Evolutionary conservation across 2,797 vertebrate species (phyloP).

Genomic region (Glossophaga mutica): DNA sequence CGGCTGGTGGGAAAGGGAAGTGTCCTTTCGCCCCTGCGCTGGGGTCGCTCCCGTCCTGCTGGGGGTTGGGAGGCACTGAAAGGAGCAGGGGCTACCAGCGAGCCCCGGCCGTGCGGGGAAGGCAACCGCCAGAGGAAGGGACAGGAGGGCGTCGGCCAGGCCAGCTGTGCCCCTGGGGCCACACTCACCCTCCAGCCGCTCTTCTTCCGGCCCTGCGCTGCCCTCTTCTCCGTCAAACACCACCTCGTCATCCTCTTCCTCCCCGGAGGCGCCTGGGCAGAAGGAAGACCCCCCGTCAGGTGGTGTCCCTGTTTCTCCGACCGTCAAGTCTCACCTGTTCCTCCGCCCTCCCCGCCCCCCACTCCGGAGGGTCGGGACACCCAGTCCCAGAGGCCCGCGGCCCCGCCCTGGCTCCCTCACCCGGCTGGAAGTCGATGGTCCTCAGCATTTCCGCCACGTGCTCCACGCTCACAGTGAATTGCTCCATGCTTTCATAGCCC

Average conservation of each 20-base stretch:
- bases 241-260: constrained; percentile 68
- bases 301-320: background rate
- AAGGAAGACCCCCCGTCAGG: background rate
- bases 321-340: background rate
- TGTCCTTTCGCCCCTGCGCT: background rate
- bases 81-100: background rate
- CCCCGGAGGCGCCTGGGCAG: constrained; percentile 43
- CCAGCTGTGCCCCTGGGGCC: background rate
- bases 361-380: background rate
- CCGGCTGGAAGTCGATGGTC: constrained; percentile 88
- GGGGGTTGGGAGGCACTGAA: background rate
- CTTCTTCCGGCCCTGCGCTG: constrained; percentile 54
- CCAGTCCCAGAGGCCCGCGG: background rate
- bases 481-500: constrained; percentile 89
- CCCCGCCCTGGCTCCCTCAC: constrained; percentile 69
- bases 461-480: constrained; percentile 86
- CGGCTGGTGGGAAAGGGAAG: background rate
- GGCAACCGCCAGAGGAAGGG: too few relatives aligned
- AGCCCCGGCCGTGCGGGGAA: fast-evolving
- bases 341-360: background rate
- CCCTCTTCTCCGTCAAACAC: constrained; percentile 56
- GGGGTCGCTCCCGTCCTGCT: background rate
- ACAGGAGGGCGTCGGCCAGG: background rate
- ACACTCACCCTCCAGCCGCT: constrained; percentile 68
- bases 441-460: constrained; percentile 85